Base-by-base conservation (phyloP, 2,888 invertebrate genomes). In the Amiota communis region DNA sequence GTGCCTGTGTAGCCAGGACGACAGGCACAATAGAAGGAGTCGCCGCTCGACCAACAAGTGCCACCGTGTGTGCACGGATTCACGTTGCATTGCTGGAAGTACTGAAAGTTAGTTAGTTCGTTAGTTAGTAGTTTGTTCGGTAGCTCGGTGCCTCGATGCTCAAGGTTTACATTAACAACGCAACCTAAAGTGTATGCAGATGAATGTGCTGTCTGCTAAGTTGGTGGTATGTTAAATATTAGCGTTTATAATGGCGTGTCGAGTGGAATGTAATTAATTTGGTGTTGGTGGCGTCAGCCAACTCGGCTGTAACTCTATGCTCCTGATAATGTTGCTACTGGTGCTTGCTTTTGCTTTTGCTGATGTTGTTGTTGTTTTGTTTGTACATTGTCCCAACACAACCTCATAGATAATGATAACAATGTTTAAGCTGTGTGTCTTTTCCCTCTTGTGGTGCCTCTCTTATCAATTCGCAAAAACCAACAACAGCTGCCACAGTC, bases 11-110 rank as follows among this genome's bases (percentile, higher is more conserved):
- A 96, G 9, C 95, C 96, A 11, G 94, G 93, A 69, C 93, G 92
- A 86, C 97, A 97, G 71, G 94, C 93, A 88, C 97, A 97, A 87
- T 93, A 93, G 90, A 93, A 95, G 9, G 93, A 93, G 85, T 94
- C 93, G 73, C 93, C 92, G 79, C 93, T 94, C 81, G 93, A 93
- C 94, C 94, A 95, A 88, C 95, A 95, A 64, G 94, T 94, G 71
- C 95, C 95, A 49, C 94, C 94, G 87, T 95, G 94, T 65, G 93
- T 92, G 87, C 95, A 95, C 0, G 94, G 94, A 87, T 93, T 94
- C 79, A 93, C 93, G 84, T 92, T 93, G 88, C 94, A 94, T 63
- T 93, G 92, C 94, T 94, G 91, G 69, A 88, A 83, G 72, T 86
- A 83, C 86, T 86, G 74, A 73, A 65, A 86, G 75, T 74, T 72